Percentiles rank a stretch among this genome's conserved stretches.
These are phyloP conservation scores for Blera fallax DNA, from an alignment of 2,888 invertebrate genomes.

Conservation along the genomic window DNA sequence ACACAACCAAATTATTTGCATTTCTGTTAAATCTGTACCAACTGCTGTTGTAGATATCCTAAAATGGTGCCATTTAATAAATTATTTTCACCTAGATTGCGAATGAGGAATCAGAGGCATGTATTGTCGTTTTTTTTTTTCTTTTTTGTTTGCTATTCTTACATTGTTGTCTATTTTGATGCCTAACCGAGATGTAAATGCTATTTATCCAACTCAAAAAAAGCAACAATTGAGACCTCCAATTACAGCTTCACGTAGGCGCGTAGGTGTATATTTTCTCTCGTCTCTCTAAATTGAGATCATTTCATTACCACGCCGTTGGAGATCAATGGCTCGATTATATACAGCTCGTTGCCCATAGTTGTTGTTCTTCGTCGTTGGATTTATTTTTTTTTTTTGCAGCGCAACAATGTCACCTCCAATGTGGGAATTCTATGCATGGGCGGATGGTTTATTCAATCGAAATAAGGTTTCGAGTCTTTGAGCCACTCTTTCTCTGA, in stretches of 20 bases:
- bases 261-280: conserved; percentile 18
- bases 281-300: conserved; percentile 23
- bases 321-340: conserved; percentile 53
- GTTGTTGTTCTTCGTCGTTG: background rate
- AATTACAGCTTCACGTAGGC: conserved; percentile 24
- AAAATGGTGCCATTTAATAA: background rate
- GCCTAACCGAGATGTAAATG: background rate
- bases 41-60: background rate
- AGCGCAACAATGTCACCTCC: conserved; percentile 47
- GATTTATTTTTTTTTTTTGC: background rate
- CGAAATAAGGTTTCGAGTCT: background rate
- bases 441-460: conserved; percentile 36
- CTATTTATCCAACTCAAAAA: background rate
- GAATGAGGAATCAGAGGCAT: background rate
- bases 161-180: background rate
- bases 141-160: background rate
- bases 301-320: conserved; percentile 48
- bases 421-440: conserved; percentile 26
- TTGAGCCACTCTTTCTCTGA: background rate
- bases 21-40: conserved; percentile 76
- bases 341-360: background rate
- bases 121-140: background rate
- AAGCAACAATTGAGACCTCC: conserved; percentile 27
- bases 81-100: background rate
- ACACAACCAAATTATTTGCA: conserved; percentile 94